These are phyloP conservation scores for Apamea sordens DNA, from an alignment of 2,888 invertebrate genomes.

Conservation along the genomic window DNA sequence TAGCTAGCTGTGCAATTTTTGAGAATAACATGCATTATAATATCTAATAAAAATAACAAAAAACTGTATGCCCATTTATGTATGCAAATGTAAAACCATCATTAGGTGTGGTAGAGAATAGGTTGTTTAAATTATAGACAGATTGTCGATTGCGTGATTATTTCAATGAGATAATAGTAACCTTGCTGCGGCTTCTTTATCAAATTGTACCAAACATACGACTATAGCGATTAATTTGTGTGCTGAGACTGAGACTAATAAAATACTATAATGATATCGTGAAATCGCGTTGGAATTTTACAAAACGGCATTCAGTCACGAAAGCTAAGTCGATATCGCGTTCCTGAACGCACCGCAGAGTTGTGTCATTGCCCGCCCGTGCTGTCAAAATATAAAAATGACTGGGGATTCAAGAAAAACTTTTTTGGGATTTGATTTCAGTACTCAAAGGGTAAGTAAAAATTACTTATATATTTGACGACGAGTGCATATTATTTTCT, in stretches of 20 bases:
- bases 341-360: conserved; percentile 74
- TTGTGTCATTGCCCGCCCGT: conserved; percentile 74
- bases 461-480: conserved; percentile 12
- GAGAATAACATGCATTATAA: not conserved
- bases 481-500: not conserved
- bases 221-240: conserved; percentile 72
- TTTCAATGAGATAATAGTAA: conserved; percentile 66
- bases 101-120: not conserved
- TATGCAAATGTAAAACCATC: conserved; percentile 6
- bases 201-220: conserved; percentile 66
- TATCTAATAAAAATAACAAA: not conserved
- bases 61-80: not conserved
- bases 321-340: conserved; percentile 68
- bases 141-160: conserved; percentile 53
- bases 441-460: conserved; percentile 94
- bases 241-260: conserved; percentile 67
- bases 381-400: conserved; percentile 86
- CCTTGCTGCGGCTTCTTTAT: conserved; percentile 72
- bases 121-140: not conserved
- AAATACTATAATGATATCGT: conserved; percentile 76
- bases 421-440: conserved; percentile 96
- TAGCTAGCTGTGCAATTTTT: not conserved
- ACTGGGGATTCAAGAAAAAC: conserved; percentile 85
- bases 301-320: conserved; percentile 79
- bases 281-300: conserved; percentile 75